Base-by-base conservation (phyloP, 1,140 invertebrate genomes). In the Carposina sasakii region DNA sequence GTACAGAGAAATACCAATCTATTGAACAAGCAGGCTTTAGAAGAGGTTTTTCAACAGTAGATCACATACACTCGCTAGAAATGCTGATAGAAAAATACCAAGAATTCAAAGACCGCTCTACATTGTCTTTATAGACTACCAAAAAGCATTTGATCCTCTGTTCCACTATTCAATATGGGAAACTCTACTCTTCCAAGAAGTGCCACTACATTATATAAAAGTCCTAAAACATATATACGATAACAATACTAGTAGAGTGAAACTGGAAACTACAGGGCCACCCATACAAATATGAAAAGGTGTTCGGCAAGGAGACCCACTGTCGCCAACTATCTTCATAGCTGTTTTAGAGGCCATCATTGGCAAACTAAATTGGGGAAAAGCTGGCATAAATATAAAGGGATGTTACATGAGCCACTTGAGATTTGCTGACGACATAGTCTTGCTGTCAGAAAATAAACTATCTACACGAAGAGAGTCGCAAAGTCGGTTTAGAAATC, bases 21-120 rank as follows among this genome's bases (percentile, higher is more conserved):
- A 34, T 57, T 22, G 54, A 57, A 48, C 45, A 52, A 24, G 42
- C 54, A 8, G 41, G 44, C 16, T 57, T 52, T 16, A 13, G 45
- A 20, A 16, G 36, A 34, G 34, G 45, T 8, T 57, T 41, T 22
- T 48, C 54, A 1, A 57, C 49, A 34, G 19, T 52, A 0, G 45
- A 57, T 12, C 49, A 52, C n/a, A 52, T 57, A 45, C 49, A 52
- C 41, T 26, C 49, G 2, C 17, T 57, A 33, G 54, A 57, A 24
- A 19, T 48, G 40, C 2, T 54, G 0, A 48, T 54, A 31, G 45
- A 54, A 19, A 54, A 48, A 44, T 54, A 20, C n/a, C 52, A 19
- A 44, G 46, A 54, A 21, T 48, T 22, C 15, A 20, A 44, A 37
- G n/a, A 48, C 47, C 47, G 15, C 36, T 48, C 1, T 48, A 48